phyloP scores from a whole-genome alignment of 1,140 invertebrate genomes.

The Metopolophium dirhodum region DNA sequence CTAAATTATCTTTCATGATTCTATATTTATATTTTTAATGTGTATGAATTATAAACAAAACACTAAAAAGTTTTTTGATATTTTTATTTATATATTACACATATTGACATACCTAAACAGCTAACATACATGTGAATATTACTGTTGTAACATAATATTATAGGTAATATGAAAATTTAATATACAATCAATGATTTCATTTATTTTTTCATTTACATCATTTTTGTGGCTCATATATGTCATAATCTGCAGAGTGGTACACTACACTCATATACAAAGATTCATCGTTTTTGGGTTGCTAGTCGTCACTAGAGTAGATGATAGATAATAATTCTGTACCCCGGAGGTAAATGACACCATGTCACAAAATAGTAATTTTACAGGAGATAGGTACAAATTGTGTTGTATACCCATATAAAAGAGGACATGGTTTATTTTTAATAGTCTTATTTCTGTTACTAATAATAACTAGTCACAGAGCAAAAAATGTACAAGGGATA shows the following conservation, averaged over 20 bases:
- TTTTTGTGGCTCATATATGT: neutral
- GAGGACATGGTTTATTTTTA: too few species aligned
- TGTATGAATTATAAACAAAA: neutral
- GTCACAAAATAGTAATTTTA: too few species aligned
- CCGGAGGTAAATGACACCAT: too few species aligned
- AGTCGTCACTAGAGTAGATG: neutral
- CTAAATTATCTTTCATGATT: too few species aligned
- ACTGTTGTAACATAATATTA: neutral
- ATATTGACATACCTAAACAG: too few species aligned
- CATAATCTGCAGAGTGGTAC: neutral
- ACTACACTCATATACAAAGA: neutral
- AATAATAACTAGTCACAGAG: too few species aligned
- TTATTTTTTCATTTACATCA: neutral
- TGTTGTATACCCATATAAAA: too few species aligned
- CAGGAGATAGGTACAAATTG: too few species aligned
- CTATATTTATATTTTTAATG: too few species aligned
- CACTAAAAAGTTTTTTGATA: neutral
- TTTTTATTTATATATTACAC: neutral
- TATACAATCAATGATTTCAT: neutral
- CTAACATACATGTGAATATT: neutral
- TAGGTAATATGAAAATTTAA: neutral
- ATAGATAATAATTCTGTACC: neutral
- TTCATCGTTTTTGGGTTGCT: neutral
- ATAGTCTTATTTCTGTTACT: too few species aligned
- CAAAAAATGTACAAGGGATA: too few species aligned